phyloP scores from a whole-genome alignment of 2,797 vertebrate genomes.

The Hypotaenidia okinawae region DNA sequence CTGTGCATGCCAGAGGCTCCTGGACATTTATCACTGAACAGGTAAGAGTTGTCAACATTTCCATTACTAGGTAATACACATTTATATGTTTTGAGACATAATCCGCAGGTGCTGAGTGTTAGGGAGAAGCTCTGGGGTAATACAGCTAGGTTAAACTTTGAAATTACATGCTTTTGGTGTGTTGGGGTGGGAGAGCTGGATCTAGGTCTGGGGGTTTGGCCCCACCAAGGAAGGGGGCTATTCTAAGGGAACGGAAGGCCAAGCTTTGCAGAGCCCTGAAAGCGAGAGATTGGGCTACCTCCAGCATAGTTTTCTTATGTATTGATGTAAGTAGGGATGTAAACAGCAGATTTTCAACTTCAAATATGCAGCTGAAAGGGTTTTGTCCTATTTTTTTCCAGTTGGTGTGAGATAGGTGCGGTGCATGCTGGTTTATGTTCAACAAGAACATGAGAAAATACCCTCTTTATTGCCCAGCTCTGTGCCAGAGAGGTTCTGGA shows the following conservation, averaged over 20 bases:
- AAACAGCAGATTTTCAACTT: neutral
- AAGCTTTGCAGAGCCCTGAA: neutral
- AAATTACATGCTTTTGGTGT: neutral
- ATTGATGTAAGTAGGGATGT: neutral
- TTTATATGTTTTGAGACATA: neutral
- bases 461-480: too few species aligned
- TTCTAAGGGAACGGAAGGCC: neutral
- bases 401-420: too few species aligned
- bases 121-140: neutral
- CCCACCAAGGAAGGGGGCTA: accelerated
- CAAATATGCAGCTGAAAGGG: accelerated
- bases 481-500: neutral
- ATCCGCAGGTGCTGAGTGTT: too few species aligned
- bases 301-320: neutral
- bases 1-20: neutral
- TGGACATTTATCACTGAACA: neutral
- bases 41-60: neutral
- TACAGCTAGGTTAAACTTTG: neutral
- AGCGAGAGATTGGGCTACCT: neutral
- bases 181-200: too few species aligned
- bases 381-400: neutral
- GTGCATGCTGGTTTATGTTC: accelerated
- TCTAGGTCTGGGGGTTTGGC: neutral
- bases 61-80: too few species aligned
- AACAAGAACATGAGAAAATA: neutral